phyloP scores from a whole-genome alignment of 2,113 vertebrate species.

The Dasyornis broadbenti region DNA sequence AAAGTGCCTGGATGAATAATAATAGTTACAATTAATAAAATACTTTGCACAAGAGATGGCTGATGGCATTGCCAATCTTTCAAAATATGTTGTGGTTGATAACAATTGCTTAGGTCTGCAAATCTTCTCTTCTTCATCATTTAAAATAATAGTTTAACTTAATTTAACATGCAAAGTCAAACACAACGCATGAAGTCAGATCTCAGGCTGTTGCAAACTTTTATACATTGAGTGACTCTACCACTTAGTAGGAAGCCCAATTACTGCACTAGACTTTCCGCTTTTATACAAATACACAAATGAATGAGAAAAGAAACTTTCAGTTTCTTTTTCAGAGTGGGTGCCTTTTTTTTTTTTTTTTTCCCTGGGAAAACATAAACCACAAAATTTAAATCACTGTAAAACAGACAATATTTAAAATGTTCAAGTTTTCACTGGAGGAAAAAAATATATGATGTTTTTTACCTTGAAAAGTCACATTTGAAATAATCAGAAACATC shows the following conservation, averaged over 20 bases:
- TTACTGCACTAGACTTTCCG: neutral
- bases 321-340: neutral
- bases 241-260: neutral
- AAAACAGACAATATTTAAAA: neutral
- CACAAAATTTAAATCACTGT: neutral
- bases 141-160: neutral
- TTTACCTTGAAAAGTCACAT: neutral
- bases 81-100: neutral
- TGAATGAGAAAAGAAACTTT: neutral
- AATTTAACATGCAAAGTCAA: neutral
- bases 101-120: neutral
- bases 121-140: neutral
- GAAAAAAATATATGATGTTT: neutral
- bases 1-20: neutral
- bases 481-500: neutral
- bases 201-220: neutral
- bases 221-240: neutral
- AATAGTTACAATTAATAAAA: conserved; percentile 20
- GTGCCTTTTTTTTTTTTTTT: neutral
- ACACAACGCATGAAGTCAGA: neutral
- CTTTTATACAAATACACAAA: neutral
- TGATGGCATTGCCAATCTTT: neutral
- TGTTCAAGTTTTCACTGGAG: neutral
- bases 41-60: neutral
- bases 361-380: accelerated